Conservation (phyloP, 1,140 invertebrate species). For the Hycleus cichorii region DNA sequence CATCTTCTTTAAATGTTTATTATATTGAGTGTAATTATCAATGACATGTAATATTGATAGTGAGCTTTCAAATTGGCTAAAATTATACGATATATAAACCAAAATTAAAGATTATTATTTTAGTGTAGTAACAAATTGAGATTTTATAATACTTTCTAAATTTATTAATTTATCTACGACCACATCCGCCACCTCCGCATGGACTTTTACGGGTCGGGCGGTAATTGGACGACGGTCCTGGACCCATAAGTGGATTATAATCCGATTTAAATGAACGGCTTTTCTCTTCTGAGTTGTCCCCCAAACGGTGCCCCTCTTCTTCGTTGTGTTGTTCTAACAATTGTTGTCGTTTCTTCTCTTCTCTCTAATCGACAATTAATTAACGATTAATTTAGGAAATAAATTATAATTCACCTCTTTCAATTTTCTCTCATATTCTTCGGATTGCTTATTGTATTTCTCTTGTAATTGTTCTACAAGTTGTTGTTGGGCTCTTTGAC, state of each 20-base stretch:
- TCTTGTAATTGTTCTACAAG: slow-evolving; percentile 41
- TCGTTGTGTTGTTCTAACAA: slow-evolving; percentile 18
- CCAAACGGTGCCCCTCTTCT: slow-evolving; percentile 12
- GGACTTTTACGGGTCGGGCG: slow-evolving; percentile 42
- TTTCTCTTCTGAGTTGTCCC: slow-evolving; percentile 3
- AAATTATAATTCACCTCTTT: slow-evolving; percentile 31
- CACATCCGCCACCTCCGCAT: slow-evolving; percentile 44
- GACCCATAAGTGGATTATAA: slow-evolving; percentile 46
- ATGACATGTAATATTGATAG: too few species aligned
- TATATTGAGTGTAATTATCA: too few species aligned
- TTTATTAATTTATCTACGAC: slow-evolving; percentile 29
- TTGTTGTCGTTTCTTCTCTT: slow-evolving; percentile 33
- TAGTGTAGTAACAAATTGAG: too few species aligned
- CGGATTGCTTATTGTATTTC: slow-evolving; percentile 35
- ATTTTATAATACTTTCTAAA: too few species aligned
- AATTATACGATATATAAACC: too few species aligned
- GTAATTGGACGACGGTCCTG: slow-evolving; percentile 37
- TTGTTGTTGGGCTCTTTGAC: slow-evolving; percentile 35
- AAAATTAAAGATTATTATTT: too few species aligned
- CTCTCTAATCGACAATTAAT: slow-evolving; percentile 22
- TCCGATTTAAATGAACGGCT: slow-evolving; percentile 30
- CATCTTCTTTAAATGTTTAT: too few species aligned
- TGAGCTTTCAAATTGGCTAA: too few species aligned
- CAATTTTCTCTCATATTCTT: slow-evolving; percentile 31
- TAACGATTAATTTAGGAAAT: not conserved